Conservation (phyloP, 2,113 vertebrate genomes). For the Coryphaenoides rupestris region DNA sequence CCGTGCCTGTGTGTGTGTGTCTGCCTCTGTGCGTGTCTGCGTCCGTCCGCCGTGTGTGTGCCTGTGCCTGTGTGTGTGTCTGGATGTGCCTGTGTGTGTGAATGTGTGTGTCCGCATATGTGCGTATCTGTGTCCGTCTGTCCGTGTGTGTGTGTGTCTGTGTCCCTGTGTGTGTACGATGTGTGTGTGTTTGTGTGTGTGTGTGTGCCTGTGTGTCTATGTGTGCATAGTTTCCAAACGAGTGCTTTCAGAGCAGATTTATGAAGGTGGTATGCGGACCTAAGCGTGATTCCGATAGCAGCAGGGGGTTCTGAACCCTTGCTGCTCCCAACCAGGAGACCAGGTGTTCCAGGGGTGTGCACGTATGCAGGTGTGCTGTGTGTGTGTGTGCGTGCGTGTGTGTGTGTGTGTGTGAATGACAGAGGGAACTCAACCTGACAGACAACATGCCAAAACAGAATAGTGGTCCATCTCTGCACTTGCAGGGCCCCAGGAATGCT, state of each 20-base stretch:
- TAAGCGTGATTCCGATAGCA: no score
- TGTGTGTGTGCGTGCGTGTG: no score
- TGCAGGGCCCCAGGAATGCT: no score
- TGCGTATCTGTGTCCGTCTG: background rate
- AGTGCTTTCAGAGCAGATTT: no score
- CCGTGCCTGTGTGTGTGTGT: background rate
- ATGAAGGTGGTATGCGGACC: no score
- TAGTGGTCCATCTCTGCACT: no score
- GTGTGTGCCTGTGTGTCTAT: slow-evolving; percentile 25
- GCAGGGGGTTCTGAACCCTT: no score
- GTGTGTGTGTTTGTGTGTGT: slow-evolving; percentile 19
- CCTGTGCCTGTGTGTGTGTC: background rate
- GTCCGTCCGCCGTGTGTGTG: background rate
- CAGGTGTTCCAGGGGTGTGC: background rate
- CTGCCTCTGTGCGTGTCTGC: slow-evolving; percentile 33
- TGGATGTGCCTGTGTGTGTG: background rate
- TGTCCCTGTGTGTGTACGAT: slow-evolving; percentile 10
- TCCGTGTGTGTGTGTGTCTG: slow-evolving; percentile 17
- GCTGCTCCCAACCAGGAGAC: no score
- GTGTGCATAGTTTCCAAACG: background rate
- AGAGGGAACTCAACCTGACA: no score
- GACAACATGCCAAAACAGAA: no score
- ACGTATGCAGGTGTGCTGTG: no score
- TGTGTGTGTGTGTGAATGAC: no score
- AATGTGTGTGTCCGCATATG: slow-evolving; percentile 21